phyloP scores from a whole-genome alignment of 2,888 invertebrate species.

The Andrena bicolor region DNA sequence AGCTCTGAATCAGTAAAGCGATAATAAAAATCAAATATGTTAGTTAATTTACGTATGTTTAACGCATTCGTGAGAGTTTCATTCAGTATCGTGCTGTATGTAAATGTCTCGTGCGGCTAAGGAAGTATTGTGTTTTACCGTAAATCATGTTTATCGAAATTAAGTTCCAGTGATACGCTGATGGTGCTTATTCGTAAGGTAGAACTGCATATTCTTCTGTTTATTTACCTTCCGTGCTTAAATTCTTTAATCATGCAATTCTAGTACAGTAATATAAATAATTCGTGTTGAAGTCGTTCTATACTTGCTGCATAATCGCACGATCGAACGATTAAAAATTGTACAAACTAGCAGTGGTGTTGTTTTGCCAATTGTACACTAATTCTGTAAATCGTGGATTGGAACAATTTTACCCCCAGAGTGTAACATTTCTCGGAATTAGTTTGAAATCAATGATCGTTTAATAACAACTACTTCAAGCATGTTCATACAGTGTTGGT shows the following conservation, averaged over 20 bases:
- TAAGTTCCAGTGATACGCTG: slow-evolving; percentile 33
- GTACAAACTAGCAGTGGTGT: slow-evolving; percentile 37
- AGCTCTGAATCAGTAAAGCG: slow-evolving; percentile 41
- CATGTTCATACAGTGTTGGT: slow-evolving; percentile 26
- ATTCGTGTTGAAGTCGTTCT: slow-evolving; percentile 48
- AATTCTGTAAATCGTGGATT: slow-evolving; percentile 24
- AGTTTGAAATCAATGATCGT: slow-evolving; percentile 24
- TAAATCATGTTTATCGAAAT: slow-evolving; percentile 14
- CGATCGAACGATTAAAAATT: slow-evolving; percentile 36
- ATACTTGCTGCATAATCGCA: slow-evolving; percentile 31
- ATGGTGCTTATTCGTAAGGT: slow-evolving; percentile 53
- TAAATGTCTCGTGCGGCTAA: slow-evolving; percentile 22
- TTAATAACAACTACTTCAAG: slow-evolving; percentile 25
- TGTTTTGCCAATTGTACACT: slow-evolving; percentile 14
- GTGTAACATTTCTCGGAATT: slow-evolving; percentile 1
- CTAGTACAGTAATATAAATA: slow-evolving; percentile 37
- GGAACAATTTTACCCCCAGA: slow-evolving; percentile 29
- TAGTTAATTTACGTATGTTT: slow-evolving; percentile 43
- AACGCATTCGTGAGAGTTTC: slow-evolving; percentile 28
- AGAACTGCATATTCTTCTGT: slow-evolving; percentile 29
- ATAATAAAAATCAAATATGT: slow-evolving; percentile 35
- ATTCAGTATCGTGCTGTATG: slow-evolving; percentile 34
- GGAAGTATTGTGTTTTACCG: slow-evolving; percentile 34
- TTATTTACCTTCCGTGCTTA: slow-evolving; percentile 19
- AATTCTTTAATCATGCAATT: slow-evolving; percentile 27